Conservation (phyloP, 53 echinoderm and acorn worm species). For the Arbacia lixula region DNA sequence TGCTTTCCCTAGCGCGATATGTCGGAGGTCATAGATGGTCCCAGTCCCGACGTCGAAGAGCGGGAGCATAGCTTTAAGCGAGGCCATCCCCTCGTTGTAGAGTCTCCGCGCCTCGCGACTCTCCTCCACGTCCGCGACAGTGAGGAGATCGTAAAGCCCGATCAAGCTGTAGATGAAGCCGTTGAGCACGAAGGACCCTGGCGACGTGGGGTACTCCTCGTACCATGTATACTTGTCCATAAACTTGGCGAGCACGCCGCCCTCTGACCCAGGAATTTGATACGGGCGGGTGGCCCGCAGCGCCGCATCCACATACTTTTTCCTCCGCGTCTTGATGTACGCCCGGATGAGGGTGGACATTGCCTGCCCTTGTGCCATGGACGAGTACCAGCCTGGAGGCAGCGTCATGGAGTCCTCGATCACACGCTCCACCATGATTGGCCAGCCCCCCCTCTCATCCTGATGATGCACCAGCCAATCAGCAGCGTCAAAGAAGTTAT, state of each 20-base stretch:
- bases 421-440: slow-evolving; percentile 84
- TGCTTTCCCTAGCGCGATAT: slow-evolving; percentile 83
- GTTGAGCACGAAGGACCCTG: slow-evolving; percentile 92
- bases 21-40: slow-evolving; percentile 95
- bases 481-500: slow-evolving; percentile 93
- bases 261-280: slow-evolving; percentile 74
- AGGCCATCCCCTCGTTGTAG: slow-evolving; percentile 85
- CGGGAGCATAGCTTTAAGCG: slow-evolving; percentile 85
- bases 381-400: slow-evolving; percentile 93
- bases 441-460: slow-evolving; percentile 92
- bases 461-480: slow-evolving; percentile 91
- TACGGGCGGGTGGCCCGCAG: slow-evolving; percentile 82
- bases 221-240: slow-evolving; percentile 97
- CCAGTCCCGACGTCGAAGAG: slow-evolving; percentile 93
- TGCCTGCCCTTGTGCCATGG: slow-evolving; percentile 98
- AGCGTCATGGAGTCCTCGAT: slow-evolving; percentile 76
- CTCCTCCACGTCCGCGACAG: slow-evolving; percentile 74
- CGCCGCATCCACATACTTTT: slow-evolving; percentile 76
- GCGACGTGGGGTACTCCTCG: slow-evolving; percentile 97
- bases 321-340: slow-evolving; percentile 71
- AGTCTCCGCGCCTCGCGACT: slow-evolving; percentile 85
- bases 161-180: slow-evolving; percentile 98
- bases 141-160: slow-evolving; percentile 87
- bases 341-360: slow-evolving; percentile 92
- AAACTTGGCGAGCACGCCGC: slow-evolving; percentile 88